Base-by-base conservation (phyloP, 2,888 invertebrate species). In the Ellobium chinense region DNA sequence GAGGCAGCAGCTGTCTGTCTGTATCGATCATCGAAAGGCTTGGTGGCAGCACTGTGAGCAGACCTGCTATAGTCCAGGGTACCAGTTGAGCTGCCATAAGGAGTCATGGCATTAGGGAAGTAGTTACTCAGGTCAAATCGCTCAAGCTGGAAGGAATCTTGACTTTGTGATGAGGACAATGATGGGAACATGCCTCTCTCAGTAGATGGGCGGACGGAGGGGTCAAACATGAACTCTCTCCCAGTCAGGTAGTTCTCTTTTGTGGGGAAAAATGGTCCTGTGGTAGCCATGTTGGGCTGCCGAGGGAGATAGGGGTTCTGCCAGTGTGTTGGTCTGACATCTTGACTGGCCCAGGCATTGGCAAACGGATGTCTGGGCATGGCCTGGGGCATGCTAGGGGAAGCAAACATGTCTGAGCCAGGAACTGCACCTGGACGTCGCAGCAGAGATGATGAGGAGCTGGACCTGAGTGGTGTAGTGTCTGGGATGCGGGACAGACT, bases 11-110 rank as follows among this genome's bases (percentile, higher is more conserved):
- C 79, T 31, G 90, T 84, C 80, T 89, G 89, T n/a, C 91, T 82
- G 84, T 92, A 92, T 9, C 90, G 86, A 62, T 92, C 91, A 83
- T 92, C 92, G 75, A 91, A 89, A 36, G 90, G 87, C 84, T 92
- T 91, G 63, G 90, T 88, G 9, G 87, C 80, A 4, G 88, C 84
- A 14, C 87, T 86, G 74, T 87, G 87, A 14, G 89, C 84, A 39
- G 89, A 81, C 39, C 89, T 84, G 56, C 87, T 88, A 81, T 90
- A 89, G 74, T 90, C 91, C 63, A 90, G 83, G 27, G 89, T 82
- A 39, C 87, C 85, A 34, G 89, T 86, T 79, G 89, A 89, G 76
- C 88, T 87, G 74, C 89, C 87, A 66, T 80, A 80, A 1, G 74
- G 75, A 5, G 80, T 66, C 80, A 80, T 80, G 39, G 80, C 74